Evolutionary conservation across 2,113 vertebrate genomes (phyloP), one percentile per base, ranked within the genome.

Genomic region (Anguilla japonica): DNA sequence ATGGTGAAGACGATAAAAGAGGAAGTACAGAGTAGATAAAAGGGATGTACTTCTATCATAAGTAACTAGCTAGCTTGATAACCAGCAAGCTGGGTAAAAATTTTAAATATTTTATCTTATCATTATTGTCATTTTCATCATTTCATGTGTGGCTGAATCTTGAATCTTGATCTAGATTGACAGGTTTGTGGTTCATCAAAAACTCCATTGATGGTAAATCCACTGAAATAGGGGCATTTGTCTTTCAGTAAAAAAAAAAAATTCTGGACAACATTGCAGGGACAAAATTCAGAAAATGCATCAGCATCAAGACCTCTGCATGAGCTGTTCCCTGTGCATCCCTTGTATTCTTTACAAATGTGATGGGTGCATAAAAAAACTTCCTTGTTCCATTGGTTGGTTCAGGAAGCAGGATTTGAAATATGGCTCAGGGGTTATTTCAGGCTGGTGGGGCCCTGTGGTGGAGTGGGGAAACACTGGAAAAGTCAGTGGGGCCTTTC

Each of bases 401-500:
- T 75, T 75, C n/a, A 75, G 71, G 71, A 75, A 75, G 63, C n/a
- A 34, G 71, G n/a, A 9, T 75, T n/a, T 75, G 71, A 75, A 75
- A 75, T 75, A 75, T 75, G 26, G 71, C 71, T 75, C 71, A 75
- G 71, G 26, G 71, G 71, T 75, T 75, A 75, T 29, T 75, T 34
- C 71, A 75, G 71, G n/a, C 71, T n/a, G 71, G 71, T 34, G n/a
- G 71, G n/a, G 71, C n/a, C 71, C 26, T 5, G 26, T 34, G n/a
- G 71, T 75, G 71, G n/a, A 75, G 71, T 75, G 71, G 71, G 71
- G 71, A 34, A 75, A 75, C 71, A 75, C 71, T 75, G 71, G 26
- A 75, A 34, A 75, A 75, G 71, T 75, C 71, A 75, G 71, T 75
- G 71, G 71, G 71, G 71, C 71, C 71, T 75, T 22, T 75, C 71